Conservation (phyloP, 2,113 vertebrate species). For the Dromas ardeola region DNA sequence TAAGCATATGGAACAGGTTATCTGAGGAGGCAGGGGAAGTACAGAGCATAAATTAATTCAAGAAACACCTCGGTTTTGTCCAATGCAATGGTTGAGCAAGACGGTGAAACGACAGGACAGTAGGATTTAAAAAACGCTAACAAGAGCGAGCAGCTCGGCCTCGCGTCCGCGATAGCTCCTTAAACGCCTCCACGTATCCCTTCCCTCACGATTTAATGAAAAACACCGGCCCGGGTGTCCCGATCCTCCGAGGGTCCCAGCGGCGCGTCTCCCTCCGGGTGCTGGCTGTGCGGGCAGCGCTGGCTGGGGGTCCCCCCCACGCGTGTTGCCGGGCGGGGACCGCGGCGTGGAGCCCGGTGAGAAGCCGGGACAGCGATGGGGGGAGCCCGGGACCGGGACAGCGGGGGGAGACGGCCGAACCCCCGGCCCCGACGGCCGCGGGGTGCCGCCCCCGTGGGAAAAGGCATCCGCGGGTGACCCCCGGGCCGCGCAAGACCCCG, state of each 20-base stretch:
- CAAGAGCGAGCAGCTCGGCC: neutral
- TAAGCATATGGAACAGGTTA: neutral
- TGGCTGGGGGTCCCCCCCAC: neutral
- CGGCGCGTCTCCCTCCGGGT: fast-evolving
- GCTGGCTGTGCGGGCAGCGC: neutral
- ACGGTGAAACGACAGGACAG: neutral
- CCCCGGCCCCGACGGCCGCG: neutral
- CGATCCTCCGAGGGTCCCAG: neutral
- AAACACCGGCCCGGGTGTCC: neutral
- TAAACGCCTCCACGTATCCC: neutral
- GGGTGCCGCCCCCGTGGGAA: neutral
- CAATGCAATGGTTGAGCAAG: neutral
- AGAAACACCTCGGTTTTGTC: neutral
- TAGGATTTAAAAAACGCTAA: neutral
- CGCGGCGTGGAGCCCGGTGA: neutral
- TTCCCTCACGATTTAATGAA: neutral
- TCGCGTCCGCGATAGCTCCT: neutral
- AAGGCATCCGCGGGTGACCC: neutral
- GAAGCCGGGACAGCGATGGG: neutral
- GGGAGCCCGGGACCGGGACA: neutral
- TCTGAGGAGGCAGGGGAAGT: neutral
- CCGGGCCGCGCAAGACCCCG: neutral
- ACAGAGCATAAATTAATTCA: neutral
- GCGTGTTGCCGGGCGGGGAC: neutral
- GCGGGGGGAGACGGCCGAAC: no score